These are phyloP conservation scores for Aurelia aurita complex sp. Pacific DNA, from an alignment of 30 jellyfish, hydroid and myxozoan species.

Conservation along the genomic window DNA sequence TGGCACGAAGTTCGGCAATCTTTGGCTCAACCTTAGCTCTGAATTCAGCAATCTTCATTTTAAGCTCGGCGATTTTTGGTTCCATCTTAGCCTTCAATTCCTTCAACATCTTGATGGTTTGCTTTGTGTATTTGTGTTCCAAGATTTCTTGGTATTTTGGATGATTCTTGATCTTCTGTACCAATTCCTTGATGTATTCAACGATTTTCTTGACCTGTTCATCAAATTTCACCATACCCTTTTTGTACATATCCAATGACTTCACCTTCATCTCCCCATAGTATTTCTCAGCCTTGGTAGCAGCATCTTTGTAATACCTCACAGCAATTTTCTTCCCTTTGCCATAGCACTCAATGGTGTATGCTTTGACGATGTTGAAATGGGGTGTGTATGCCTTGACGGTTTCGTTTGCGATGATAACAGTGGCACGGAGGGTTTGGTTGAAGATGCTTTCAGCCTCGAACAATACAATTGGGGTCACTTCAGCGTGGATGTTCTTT, in stretches of 20 bases:
- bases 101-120: conserved; percentile 42
- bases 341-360: conserved; percentile 41
- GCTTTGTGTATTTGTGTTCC: conserved; percentile 59
- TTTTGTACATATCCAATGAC: conserved; percentile 60
- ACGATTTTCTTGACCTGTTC: conserved; percentile 54
- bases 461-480: conserved; percentile 70
- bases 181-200: conserved; percentile 38
- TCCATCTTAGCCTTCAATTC: conserved; percentile 35
- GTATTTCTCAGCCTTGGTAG: conserved; percentile 33
- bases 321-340: conserved; percentile 33
- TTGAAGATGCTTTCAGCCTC: conserved; percentile 93
- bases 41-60: conserved; percentile 36
- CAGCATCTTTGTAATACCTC: conserved; percentile 47
- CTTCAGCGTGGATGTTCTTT: conserved; percentile 60
- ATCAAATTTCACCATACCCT: conserved; percentile 52
- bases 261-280: conserved; percentile 42
- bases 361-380: conserved; percentile 61
- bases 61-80: conserved; percentile 45
- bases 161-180: conserved; percentile 65
- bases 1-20: conserved; percentile 37
- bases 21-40: conserved; percentile 38
- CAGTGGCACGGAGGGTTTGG: conserved; percentile 94
- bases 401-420: conserved; percentile 84
- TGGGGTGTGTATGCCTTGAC: conserved; percentile 93
- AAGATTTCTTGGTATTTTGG: conserved; percentile 64